Conservation (phyloP, 2,888 invertebrate species). For the Eilema caniola region DNA sequence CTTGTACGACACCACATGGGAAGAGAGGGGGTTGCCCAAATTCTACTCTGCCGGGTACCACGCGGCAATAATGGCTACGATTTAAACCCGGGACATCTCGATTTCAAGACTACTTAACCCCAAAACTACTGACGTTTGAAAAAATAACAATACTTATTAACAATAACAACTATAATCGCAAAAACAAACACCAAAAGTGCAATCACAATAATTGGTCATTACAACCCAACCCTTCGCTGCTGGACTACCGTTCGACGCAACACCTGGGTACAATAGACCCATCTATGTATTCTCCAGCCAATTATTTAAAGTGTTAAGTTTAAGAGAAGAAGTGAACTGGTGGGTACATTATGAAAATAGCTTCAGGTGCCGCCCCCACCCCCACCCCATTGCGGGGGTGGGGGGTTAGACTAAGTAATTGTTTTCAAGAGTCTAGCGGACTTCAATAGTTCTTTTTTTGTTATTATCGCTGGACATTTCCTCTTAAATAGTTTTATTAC, state of each 20-base stretch:
- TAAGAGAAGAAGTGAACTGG: conserved; percentile 61
- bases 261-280: conserved; percentile 50
- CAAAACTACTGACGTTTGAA: too few relatives aligned
- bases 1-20: too few relatives aligned
- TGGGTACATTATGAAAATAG: conserved; percentile 81
- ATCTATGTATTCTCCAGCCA: conserved; percentile 48
- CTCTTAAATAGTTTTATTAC: not conserved
- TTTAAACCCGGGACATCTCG: too few relatives aligned
- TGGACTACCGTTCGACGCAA: conserved; percentile 35
- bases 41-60: too few relatives aligned
- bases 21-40: too few relatives aligned
- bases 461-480: conserved; percentile 25
- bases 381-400: conserved; percentile 10
- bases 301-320: conserved; percentile 83
- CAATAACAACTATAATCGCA: not conserved
- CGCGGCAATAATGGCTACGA: too few relatives aligned
- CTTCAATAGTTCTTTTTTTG: conserved; percentile 28
- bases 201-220: conserved; percentile 42
- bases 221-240: conserved; percentile 42
- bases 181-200: conserved; percentile 16
- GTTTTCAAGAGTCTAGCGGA: conserved; percentile 57
- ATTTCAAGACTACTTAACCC: too few relatives aligned
- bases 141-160: too few relatives aligned
- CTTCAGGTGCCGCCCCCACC: conserved; percentile 51
- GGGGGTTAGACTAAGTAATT: conserved; percentile 62